Percentiles rank a stretch among this genome's conserved stretches.
Conservation (phyloP, 2,888 invertebrate genomes). For the Nephrotoma flavescens region DNA sequence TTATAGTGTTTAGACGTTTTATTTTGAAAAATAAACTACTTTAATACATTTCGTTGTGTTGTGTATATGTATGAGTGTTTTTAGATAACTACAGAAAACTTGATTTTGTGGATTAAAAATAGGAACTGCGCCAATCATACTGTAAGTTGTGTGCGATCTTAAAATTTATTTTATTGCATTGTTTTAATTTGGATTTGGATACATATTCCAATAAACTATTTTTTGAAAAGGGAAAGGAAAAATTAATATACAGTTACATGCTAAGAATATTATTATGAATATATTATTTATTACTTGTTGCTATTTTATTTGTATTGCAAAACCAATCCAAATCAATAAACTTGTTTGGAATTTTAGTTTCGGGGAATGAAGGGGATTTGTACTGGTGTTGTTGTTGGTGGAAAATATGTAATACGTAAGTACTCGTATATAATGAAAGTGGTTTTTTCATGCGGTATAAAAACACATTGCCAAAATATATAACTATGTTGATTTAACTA, state of each 20-base stretch:
- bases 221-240: not conserved
- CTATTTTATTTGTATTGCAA: not conserved
- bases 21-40: not conserved
- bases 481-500: not conserved
- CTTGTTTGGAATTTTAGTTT: not conserved
- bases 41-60: not conserved
- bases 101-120: not conserved
- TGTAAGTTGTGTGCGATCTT: not conserved
- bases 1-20: not conserved
- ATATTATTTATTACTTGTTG: not conserved
- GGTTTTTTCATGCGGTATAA: not conserved
- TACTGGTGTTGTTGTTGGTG: not conserved
- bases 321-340: not conserved
- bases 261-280: not conserved
- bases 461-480: not conserved
- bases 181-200: not conserved
- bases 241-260: not conserved
- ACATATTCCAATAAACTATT: not conserved
- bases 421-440: not conserved
- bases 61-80: not conserved
- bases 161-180: not conserved
- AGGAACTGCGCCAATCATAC: not conserved
- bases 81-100: not conserved
- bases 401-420: not conserved
- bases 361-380: not conserved